A percentile compares a stretch with the other conserved stretches of the same genome.
phyloP scores from a whole-genome alignment of 2,113 vertebrate genomes.

The Miniopterus natalensis region DNA sequence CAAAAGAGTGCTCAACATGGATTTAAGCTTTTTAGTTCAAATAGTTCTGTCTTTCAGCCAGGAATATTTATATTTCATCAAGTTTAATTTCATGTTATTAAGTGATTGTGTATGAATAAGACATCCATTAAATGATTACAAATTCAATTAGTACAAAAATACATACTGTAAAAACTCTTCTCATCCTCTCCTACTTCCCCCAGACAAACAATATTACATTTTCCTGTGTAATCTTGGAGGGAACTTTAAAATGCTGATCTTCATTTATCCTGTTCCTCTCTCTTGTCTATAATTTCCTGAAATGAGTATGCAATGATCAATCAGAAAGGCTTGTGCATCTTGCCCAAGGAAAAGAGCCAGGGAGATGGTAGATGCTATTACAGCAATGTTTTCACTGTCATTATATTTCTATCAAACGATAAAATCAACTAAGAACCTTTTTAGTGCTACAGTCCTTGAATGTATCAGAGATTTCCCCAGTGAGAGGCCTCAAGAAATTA shows the following conservation, averaged over 20 bases:
- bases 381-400: not conserved
- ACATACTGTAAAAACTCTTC: not conserved
- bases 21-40: slow-evolving; percentile 8
- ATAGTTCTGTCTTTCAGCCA: not conserved
- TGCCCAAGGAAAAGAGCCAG: slow-evolving; percentile 11
- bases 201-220: not conserved
- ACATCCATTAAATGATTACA: not conserved
- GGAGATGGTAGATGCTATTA: not conserved
- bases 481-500: slow-evolving; percentile 61
- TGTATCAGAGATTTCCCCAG: slow-evolving; percentile 58
- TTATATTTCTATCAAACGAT: slow-evolving; percentile 53
- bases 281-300: not conserved
- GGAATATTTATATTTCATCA: not conserved
- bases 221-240: not conserved
- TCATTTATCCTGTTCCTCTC: not conserved
- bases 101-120: not conserved
- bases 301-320: not conserved
- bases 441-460: not conserved
- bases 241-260: not conserved
- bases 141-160: not conserved
- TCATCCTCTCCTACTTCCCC: rapidly evolving
- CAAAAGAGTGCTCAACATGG: not conserved
- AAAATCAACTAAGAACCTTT: slow-evolving; percentile 14
- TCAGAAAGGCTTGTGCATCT: not conserved
- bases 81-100: slow-evolving; percentile 49